These are phyloP conservation scores for Aphyosemion australe DNA, from an alignment of 2,113 vertebrate genomes.

Conservation along the genomic window DNA sequence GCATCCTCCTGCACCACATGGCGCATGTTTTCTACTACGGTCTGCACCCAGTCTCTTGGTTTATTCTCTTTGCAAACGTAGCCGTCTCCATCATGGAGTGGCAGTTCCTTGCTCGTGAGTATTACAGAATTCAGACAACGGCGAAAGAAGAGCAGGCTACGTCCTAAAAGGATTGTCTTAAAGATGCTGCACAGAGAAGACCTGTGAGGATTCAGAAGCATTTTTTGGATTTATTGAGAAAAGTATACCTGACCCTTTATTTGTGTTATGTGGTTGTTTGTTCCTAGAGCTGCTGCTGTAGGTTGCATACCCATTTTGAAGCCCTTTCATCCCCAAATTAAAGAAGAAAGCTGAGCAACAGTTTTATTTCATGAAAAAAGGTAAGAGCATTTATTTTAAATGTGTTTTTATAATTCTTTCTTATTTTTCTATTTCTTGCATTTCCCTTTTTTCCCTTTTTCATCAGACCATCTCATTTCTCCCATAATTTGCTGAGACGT, in stretches of 20 bases:
- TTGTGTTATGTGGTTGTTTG: slow-evolving; percentile 51
- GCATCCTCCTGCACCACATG: slow-evolving; percentile 30
- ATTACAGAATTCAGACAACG: background rate
- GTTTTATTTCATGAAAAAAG: slow-evolving; percentile 15
- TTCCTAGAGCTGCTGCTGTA: slow-evolving; percentile 44
- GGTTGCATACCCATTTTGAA: background rate
- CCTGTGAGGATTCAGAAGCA: slow-evolving; percentile 1
- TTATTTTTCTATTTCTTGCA: background rate
- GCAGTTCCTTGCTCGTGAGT: slow-evolving; percentile 46
- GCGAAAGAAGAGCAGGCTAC: background rate
- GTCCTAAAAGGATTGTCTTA: background rate
- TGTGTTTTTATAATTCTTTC: background rate
- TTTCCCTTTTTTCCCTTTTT: background rate
- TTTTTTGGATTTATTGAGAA: slow-evolving; percentile 20
- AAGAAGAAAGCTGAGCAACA: slow-evolving; percentile 13
- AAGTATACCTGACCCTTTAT: slow-evolving; percentile 41
- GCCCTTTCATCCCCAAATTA: slow-evolving; percentile 10
- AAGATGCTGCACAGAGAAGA: slow-evolving; percentile 10
- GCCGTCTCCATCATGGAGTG: slow-evolving; percentile 54
- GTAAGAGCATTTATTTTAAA: slow-evolving; percentile 22
- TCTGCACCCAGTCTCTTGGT: slow-evolving; percentile 70
- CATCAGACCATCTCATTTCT: background rate
- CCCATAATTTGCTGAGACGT: too few relatives aligned
- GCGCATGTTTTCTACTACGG: slow-evolving; percentile 50
- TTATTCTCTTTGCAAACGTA: slow-evolving; percentile 59